These are phyloP conservation scores for Onychostoma macrolepis DNA, from an alignment of 2,113 vertebrate species.

Conservation along the genomic window DNA sequence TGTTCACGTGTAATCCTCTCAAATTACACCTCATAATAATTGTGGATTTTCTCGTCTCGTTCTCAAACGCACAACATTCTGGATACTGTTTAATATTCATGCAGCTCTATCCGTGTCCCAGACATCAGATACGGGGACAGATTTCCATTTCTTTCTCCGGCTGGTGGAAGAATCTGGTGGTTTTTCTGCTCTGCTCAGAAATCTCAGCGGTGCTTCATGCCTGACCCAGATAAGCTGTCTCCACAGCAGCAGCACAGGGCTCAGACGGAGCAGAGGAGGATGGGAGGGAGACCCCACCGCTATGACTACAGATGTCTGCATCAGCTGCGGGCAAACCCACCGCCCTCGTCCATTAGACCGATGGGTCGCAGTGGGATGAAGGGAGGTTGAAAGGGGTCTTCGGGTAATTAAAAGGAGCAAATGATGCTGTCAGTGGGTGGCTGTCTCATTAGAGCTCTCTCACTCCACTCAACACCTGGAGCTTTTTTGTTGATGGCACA, in stretches of 20 bases:
- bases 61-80: not conserved
- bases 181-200: slow-evolving; percentile 38
- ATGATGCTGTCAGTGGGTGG: slow-evolving; percentile 11
- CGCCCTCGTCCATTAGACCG: not conserved
- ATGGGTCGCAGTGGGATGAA: not conserved
- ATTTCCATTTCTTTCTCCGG: slow-evolving; percentile 16
- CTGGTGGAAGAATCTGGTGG: slow-evolving; percentile 45
- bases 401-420: slow-evolving; percentile 14
- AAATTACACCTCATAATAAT: not conserved
- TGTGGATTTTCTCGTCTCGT: not conserved
- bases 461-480: not conserved
- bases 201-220: slow-evolving; percentile 30
- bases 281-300: slow-evolving; percentile 41
- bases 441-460: slow-evolving; percentile 4
- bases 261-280: slow-evolving; percentile 11
- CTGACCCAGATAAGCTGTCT: slow-evolving; percentile 54
- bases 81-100: not conserved
- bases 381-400: slow-evolving; percentile 1
- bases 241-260: slow-evolving; percentile 35
- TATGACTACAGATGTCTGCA: slow-evolving; percentile 23
- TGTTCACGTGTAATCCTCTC: not conserved
- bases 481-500: not conserved
- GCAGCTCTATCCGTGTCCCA: not conserved
- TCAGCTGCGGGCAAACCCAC: slow-evolving; percentile 13
- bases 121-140: not conserved